Evolutionary conservation across 2,113 vertebrate species (phyloP), one percentile per base, ranked within the genome.

Genomic region (Pelmatolapia mariae): DNA sequence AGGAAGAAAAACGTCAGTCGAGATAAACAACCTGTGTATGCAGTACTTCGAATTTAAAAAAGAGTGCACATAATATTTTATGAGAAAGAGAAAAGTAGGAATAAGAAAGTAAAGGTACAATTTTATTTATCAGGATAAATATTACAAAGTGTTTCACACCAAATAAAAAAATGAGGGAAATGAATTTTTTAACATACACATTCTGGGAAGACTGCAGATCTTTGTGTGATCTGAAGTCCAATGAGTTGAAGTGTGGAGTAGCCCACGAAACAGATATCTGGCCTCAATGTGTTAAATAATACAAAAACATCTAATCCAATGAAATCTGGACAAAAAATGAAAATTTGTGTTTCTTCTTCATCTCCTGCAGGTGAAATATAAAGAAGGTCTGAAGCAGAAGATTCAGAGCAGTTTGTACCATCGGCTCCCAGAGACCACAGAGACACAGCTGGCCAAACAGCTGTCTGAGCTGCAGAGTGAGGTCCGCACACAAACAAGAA

Each of bases 391-490:
- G 91, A 92, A 92, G 91, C 87, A 95, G 88, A 90, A 89, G 86
- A 89, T 3, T 6, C 90, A 92, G 80, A 89, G 26, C 87, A 94
- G 87, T 82, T 90, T 95, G 94, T 96, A 91, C 61, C 94, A 95
- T 78, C 93, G n/a, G 66, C 90, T 96, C 8, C 83, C 96, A 6
- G 92, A 95, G 59, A 96, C 96, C 33, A 81, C 84, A 1, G 89
- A 95, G 90, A 96, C 93, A 4, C 94, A 95, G 91, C 87, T 92
- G 82, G 94, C 91, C 52, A 95, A 92, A 45, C 92, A 93, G 43
- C 76, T 93, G 86, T 87, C 94, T 0, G 89, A 92, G 47, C 91
- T 95, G 66, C 95, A 94, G 91, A 96, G 95, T 1, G 38, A 85
- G 52, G 87, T 96, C 4, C 10, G 13, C 24, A 8, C 10, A 0